Conservation (phyloP, 2,888 invertebrate species). For the Pelosia muscerda region DNA sequence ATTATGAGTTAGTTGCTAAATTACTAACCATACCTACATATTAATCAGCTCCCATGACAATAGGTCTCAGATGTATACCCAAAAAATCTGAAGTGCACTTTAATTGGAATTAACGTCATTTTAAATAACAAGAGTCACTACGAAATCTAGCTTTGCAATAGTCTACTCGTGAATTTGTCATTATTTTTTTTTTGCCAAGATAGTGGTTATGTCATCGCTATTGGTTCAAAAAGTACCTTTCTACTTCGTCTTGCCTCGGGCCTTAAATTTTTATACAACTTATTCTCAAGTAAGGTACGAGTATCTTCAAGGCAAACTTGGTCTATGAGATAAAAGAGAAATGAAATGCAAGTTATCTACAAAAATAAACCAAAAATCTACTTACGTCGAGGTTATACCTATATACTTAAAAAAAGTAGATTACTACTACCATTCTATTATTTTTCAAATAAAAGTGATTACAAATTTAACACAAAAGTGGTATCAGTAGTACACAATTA, state of each 20-base stretch:
- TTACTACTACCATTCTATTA: too few relatives aligned
- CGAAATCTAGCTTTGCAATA: neutral
- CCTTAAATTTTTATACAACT: neutral
- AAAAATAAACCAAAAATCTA: too few relatives aligned
- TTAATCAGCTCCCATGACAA: neutral
- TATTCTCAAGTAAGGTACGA: neutral
- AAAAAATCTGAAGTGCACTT: neutral
- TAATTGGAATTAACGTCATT: neutral
- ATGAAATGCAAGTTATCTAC: neutral
- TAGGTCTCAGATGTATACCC: neutral
- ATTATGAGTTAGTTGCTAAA: neutral
- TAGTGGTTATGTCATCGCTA: neutral
- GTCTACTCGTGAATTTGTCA: neutral
- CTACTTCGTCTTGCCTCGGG: neutral
- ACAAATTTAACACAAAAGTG: too few relatives aligned
- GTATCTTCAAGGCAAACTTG: neutral
- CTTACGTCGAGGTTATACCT: too few relatives aligned
- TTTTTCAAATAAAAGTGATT: too few relatives aligned
- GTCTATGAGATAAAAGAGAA: neutral
- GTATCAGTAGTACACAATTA: too few relatives aligned
- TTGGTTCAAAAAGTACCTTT: neutral
- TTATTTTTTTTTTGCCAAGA: neutral
- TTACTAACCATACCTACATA: neutral
- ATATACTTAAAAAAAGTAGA: too few relatives aligned
- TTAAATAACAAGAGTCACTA: neutral